Evolutionary conservation across 2,888 invertebrate genomes (phyloP), one percentile per base, ranked within the genome.

Genomic region (Xestia rhomboidea): DNA sequence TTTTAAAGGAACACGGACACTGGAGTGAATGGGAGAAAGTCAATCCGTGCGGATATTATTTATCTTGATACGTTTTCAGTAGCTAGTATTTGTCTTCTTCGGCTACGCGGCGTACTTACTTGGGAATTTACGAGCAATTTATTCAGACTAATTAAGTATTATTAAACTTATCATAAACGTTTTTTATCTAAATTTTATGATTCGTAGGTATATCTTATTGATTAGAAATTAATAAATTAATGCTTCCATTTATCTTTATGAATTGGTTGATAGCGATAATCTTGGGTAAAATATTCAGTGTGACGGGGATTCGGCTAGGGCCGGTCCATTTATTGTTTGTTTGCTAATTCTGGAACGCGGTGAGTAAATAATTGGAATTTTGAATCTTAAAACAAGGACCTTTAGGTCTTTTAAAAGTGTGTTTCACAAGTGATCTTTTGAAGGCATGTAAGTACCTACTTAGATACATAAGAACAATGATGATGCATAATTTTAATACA

Each of bases 261-360:
- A 89, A 87, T 87, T 86, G 83, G 81, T 88, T 88, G 89, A 90
- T 90, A 93, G 92, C 88, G 87, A 81, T 91, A 93, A 94, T 94
- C 92, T 89, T 84, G 71, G 30, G 81, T 83, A 85, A 76, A 90
- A 87, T 89, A 90, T 91, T 93, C 89, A 95, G 95, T 95, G 89
- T 79, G 88, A 91, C 87, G 90, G 84, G 88, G 89, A 90, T 83
- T 90, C 88, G 94, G 94, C 93, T 79, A 84, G 79, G 90, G 93
- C 92, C 92, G 93, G 92, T 91, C 82, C 81, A 84, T 77, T 75
- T 51, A 67, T 86, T 30, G 11, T 85, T 86, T 77, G 76, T 81
- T 68, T 78, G 76, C 84, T 82, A 77, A 82, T 76, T 38, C 68
- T 77, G 66, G 51, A 76, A 73, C 76, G 84, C 81, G 94, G 94